Base-by-base conservation (phyloP, 2,888 invertebrate species). In the Dinocampus coccinellae region DNA sequence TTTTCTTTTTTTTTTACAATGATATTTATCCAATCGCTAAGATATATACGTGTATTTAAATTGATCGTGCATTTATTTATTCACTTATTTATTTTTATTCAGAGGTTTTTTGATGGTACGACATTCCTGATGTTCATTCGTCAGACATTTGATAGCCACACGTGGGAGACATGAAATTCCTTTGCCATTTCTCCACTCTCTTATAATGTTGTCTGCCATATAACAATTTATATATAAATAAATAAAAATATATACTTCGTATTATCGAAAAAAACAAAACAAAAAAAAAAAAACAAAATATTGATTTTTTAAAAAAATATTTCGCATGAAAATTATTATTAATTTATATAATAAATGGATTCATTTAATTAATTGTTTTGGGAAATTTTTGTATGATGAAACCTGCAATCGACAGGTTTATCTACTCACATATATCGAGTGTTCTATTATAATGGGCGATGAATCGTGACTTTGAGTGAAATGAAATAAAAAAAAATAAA, bases 141-240 rank as follows among this genome's bases (percentile, higher is more conserved):
- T 86, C 86, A 85, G 86, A 86, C 83, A 86, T 86, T 86, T 86
- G 86, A 86, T 86, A 86, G 86, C 82, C 81, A 81, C 82, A 81
- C 81, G 82, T 73, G 81, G 82, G 83, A 81, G 83, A 82, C 77
- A 77, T 81, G 79, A 82, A 83, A 83, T 84, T 82, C 81, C 47
- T 78, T 80, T 71, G 71, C 77, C 72, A 80, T 77, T 79, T 80
- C 76, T 73, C 70, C 73, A 72, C 64, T 67, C 29, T 24, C 34
- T 53, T 36, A 20, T 63, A 26, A 55, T 58, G 20, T 29, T 42
- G 64, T 7, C 16, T 47, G 47, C 16, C 47, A 47, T 47, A 20
- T 20, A n/a, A n/a, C 55, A 55, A 55, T 55, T 55, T 29, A 7
- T 29, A 29, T 29, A 29, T 29, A 4, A 4, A 29, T 4, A 29